Evolutionary conservation across 23 tunicate species (phyloP), one percentile per base, ranked within the genome.

Genomic region (Halocynthia aurantium): DNA sequence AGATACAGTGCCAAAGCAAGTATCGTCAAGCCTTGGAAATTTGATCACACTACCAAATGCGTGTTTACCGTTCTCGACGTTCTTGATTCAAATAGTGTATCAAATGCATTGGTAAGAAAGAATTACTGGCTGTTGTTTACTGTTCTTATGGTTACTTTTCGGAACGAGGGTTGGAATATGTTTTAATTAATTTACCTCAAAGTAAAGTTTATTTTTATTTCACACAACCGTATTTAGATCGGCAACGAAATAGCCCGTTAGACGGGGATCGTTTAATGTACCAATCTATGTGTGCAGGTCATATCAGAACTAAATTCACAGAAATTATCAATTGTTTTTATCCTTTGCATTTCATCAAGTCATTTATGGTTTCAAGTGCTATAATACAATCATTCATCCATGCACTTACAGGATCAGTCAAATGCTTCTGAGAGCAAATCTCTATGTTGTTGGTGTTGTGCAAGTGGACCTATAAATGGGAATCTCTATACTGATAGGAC

Each of bases 21-120:
- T 22, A 84, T 84, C 69, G 76, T 77, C 19, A 70, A 71, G 31
- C 81, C 87, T n/a, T 77, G 87, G 81, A 62, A 76, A 51, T 84
- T 84, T 57, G 82, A 84, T 61, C 71, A 61, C 65, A 77, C 66
- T 17, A 84, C 87, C n/a, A 84, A 51, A 55, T 22, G 55, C 17
- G 75, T 55, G 8, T 84, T 84, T 55, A 84, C 87, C 2, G 87
- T 84, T 8, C 61, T 84, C 65, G 87, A 84, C 57, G 52, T 66
- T 17, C 49, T 67, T 44, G 82, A 84, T 84, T 61, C 77, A 44
- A 84, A 84, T 70, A 51, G 11, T 6, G 73, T 77, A 22, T 55
- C 87, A 20, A 68, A 84, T 67, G 63, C 81, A 7, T 57, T 62
- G 74, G 87, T 84, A 77, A 53, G 84, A 18, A 15, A 8, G 17